Conservation (phyloP, 2,797 vertebrate species). For the Hydrocynus forskahlii region DNA sequence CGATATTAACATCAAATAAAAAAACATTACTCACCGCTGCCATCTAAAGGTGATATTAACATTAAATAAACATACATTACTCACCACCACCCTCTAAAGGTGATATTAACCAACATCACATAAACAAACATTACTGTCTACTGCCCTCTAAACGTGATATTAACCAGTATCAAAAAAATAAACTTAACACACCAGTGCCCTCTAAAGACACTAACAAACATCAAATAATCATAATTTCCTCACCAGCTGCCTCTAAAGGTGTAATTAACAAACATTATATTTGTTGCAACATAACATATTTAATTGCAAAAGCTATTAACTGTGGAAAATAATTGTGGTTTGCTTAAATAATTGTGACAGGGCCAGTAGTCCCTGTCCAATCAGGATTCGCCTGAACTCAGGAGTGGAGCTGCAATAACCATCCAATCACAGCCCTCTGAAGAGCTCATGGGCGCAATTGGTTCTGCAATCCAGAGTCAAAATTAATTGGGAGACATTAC, state of each 20-base stretch:
- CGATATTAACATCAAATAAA: too few relatives aligned
- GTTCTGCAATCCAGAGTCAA: not conserved
- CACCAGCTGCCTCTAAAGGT: not conserved
- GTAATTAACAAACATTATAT: not conserved
- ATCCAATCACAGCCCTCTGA: not conserved
- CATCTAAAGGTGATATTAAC: not conserved
- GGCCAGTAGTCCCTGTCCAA: not conserved
- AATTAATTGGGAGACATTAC: slow-evolving; percentile 42
- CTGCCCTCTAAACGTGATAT: not conserved
- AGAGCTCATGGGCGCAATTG: not conserved
- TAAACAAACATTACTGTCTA: not conserved
- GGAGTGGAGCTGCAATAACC: not conserved
- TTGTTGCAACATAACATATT: too few relatives aligned
- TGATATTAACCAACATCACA: not conserved
- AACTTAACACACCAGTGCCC: not conserved
- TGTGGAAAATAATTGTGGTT: too few relatives aligned
- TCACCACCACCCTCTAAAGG: too few relatives aligned
- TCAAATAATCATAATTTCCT: not conserved
- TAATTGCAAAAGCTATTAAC: too few relatives aligned
- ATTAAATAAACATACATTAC: not conserved
- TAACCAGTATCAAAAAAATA: not conserved
- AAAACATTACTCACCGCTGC: too few relatives aligned
- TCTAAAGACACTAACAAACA: not conserved
- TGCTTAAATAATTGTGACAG: too few relatives aligned
- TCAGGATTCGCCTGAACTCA: not conserved